A percentile compares a stretch with the other conserved stretches of the same genome.
Evolutionary conservation across 1,140 invertebrate species (phyloP).

Genomic region (Drosophila pachea): DNA sequence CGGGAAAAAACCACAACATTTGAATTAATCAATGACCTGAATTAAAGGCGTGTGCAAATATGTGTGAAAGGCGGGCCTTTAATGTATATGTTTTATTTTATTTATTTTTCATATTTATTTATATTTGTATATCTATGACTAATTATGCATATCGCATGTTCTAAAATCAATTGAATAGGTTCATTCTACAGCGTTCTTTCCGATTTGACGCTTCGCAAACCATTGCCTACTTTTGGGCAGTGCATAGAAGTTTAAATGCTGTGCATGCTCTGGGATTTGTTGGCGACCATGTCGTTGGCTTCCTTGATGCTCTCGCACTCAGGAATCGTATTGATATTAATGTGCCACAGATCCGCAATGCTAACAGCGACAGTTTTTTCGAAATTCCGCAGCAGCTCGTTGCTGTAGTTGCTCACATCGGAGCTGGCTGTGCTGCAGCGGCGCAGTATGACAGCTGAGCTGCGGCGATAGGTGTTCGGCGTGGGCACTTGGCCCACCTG

Average conservation of each 20-base stretch:
- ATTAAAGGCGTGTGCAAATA: background rate
- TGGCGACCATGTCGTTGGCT: background rate
- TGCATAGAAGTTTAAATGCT: slow-evolving; percentile 37
- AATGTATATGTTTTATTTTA: background rate
- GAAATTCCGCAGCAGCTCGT: slow-evolving; percentile 50
- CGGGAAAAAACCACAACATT: slow-evolving; percentile 1
- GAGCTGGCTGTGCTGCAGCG: slow-evolving; percentile 54
- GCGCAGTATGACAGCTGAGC: slow-evolving; percentile 53
- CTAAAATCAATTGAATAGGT: background rate
- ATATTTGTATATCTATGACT: background rate
- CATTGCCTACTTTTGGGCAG: slow-evolving; percentile 49
- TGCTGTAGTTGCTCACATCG: slow-evolving; percentile 54
- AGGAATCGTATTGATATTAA: slow-evolving; percentile 53
- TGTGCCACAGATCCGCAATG: slow-evolving; percentile 70
- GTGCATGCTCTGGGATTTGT: slow-evolving; percentile 47
- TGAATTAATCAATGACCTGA: slow-evolving; percentile 3
- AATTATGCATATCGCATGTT: background rate
- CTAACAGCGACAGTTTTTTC: slow-evolving; percentile 62
- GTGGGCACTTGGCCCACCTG: slow-evolving; percentile 62
- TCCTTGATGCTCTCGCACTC: slow-evolving; percentile 48
- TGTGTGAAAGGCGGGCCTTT: slow-evolving; percentile 10
- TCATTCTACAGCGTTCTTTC: no score
- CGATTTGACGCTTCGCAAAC: no score
- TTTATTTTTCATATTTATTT: background rate
- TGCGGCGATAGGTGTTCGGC: slow-evolving; percentile 66